Evolutionary conservation across 2,113 vertebrate species (phyloP).

Genomic region (Paramisgurnus dabryanus): DNA sequence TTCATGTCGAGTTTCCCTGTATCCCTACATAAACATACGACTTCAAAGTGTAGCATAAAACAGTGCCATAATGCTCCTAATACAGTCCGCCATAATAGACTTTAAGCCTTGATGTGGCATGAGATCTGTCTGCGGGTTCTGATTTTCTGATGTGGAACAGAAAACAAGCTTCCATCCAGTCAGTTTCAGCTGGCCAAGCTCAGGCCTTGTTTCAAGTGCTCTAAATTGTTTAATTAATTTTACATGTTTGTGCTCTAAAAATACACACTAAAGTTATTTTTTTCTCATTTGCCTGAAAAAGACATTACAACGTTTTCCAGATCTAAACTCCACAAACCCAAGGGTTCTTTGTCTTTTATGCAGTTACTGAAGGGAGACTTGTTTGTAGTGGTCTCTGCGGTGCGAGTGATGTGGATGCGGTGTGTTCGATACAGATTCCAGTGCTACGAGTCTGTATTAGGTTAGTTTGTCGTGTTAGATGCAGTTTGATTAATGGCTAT

Average conservation of each 20-base stretch:
- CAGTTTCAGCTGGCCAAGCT: background rate
- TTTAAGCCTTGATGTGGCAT: conserved; percentile 36
- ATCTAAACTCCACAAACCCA: conserved; percentile 36
- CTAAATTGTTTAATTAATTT: background rate
- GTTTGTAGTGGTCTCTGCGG: conserved; percentile 18
- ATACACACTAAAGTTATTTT: background rate
- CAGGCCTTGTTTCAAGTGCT: conserved; percentile 4
- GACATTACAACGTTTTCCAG: background rate
- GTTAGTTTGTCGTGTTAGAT: conserved; percentile 41
- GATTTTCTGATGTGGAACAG: background rate
- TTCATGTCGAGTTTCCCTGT: background rate
- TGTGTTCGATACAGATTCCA: conserved; percentile 40
- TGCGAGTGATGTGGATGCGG: background rate
- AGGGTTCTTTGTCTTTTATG: background rate
- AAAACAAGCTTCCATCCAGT: background rate
- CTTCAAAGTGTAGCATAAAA: conserved; percentile 41
- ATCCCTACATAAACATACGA: conserved; percentile 15
- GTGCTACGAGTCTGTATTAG: conserved; percentile 40
- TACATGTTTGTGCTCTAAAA: background rate
- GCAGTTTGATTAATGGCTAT: conserved; percentile 49
- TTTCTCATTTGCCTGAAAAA: conserved; percentile 6
- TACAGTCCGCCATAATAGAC: background rate
- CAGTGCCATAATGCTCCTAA: background rate
- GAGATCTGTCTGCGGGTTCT: background rate
- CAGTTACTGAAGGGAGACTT: background rate